Conservation (phyloP, 2,113 vertebrate genomes). For the Progne subis region DNA sequence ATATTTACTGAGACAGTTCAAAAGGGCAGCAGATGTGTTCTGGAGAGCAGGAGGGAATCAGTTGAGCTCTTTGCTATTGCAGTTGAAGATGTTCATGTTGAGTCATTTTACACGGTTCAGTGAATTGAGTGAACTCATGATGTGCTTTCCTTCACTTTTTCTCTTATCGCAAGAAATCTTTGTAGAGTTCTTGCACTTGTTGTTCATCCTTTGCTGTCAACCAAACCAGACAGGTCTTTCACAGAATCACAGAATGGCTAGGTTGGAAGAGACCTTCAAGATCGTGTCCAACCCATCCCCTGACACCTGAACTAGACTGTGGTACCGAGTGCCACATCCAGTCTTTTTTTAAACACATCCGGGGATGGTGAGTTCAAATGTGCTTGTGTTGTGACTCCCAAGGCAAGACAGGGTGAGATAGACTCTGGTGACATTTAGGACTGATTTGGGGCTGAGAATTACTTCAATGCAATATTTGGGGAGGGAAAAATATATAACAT, state of each 20-base stretch:
- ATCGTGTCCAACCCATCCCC: neutral
- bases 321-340: neutral
- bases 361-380: neutral
- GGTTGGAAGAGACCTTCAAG: neutral
- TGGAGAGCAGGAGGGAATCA: neutral
- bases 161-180: neutral
- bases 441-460: neutral
- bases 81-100: neutral
- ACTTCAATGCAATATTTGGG: neutral
- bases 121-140: neutral
- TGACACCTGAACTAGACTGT: neutral
- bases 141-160: neutral
- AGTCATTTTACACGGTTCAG: neutral
- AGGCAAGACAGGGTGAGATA: neutral
- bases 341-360: neutral
- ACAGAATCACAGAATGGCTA: neutral
- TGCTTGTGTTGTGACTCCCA: neutral
- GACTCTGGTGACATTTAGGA: neutral
- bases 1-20: neutral
- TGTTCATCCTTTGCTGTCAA: neutral
- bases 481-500: accelerated
- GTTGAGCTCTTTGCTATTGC: neutral
- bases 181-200: neutral
- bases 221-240: neutral
- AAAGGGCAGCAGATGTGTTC: constrained; percentile 11